These are phyloP conservation scores for Zalophus californianus DNA, from an alignment of 2,797 vertebrate genomes.

Conservation along the genomic window DNA sequence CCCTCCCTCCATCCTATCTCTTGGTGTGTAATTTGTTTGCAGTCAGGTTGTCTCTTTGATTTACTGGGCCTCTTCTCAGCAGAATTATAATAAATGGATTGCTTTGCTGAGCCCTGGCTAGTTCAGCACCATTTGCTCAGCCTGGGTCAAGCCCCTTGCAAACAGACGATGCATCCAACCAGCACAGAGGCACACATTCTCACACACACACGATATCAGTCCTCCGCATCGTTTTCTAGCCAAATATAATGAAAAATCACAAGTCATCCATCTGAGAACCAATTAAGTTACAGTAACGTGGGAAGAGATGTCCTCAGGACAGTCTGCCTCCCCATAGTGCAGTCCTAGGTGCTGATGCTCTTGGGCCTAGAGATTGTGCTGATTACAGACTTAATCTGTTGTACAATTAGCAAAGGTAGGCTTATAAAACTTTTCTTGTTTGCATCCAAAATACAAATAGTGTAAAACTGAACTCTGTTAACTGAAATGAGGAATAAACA, in stretches of 20 bases:
- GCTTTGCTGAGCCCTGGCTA: conserved; percentile 82
- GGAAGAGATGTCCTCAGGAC: conserved; percentile 9
- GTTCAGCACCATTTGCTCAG: conserved; percentile 78
- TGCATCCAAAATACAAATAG: not conserved
- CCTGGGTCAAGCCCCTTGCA: conserved; percentile 83
- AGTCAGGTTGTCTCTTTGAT: conserved; percentile 89
- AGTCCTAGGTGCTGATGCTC: conserved; percentile 27
- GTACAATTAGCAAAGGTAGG: conserved; percentile 54
- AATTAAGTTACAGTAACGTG: conserved; percentile 55
- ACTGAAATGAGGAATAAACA: not conserved
- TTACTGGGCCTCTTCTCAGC: conserved; percentile 87
- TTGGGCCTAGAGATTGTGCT: conserved; percentile 14
- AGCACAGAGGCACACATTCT: not conserved
- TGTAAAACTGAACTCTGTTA: conserved; percentile 24
- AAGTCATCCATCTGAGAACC: conserved; percentile 63
- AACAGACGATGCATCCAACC: conserved; percentile 59
- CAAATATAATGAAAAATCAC: conserved; percentile 64
- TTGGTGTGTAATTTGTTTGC: conserved; percentile 87
- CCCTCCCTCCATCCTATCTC: conserved; percentile 50
- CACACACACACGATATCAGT: not conserved
- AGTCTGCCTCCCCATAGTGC: not conserved
- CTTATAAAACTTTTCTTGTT: conserved; percentile 48
- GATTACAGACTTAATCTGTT: conserved; percentile 69
- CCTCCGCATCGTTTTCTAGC: conserved; percentile 45
- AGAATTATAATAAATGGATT: conserved; percentile 91